These are phyloP conservation scores for Cyclargus thomasi DNA, from an alignment of 1,140 invertebrate species.

Conservation along the genomic window DNA sequence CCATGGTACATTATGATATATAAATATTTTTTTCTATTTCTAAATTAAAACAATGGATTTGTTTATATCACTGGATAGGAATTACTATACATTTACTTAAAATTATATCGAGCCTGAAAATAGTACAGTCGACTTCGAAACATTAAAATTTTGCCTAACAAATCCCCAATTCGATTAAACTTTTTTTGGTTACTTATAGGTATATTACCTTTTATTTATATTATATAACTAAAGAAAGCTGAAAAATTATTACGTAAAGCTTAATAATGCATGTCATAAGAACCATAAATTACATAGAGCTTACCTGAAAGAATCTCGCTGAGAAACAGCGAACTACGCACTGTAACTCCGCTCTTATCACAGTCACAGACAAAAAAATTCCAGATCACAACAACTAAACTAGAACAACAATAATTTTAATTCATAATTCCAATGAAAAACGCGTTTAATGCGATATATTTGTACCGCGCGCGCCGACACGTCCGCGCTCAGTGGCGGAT, in stretches of 20 bases:
- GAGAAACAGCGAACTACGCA: neutral
- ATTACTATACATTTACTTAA: no score
- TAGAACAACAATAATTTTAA: neutral
- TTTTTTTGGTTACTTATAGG: no score
- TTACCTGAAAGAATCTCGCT: neutral
- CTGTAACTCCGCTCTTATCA: neutral
- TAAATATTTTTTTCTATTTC: no score
- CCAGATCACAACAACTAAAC: neutral
- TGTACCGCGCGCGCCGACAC: neutral
- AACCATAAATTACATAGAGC: neutral
- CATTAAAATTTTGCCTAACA: no score
- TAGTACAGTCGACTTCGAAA: no score
- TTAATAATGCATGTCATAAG: neutral
- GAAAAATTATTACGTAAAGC: neutral
- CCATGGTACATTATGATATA: no score
- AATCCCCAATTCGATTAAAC: no score
- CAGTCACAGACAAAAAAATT: neutral
- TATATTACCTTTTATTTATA: no score
- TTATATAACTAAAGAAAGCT: no score
- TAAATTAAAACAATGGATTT: no score
- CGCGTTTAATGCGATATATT: neutral
- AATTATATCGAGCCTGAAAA: no score
- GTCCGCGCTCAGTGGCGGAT: neutral
- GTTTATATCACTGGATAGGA: no score
- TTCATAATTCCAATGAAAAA: neutral